Percentiles rank a stretch among this genome's conserved stretches.
Evolutionary conservation across 64 coral and sea anemone species (phyloP).

Genomic region (Cladopsammia gracilis): DNA sequence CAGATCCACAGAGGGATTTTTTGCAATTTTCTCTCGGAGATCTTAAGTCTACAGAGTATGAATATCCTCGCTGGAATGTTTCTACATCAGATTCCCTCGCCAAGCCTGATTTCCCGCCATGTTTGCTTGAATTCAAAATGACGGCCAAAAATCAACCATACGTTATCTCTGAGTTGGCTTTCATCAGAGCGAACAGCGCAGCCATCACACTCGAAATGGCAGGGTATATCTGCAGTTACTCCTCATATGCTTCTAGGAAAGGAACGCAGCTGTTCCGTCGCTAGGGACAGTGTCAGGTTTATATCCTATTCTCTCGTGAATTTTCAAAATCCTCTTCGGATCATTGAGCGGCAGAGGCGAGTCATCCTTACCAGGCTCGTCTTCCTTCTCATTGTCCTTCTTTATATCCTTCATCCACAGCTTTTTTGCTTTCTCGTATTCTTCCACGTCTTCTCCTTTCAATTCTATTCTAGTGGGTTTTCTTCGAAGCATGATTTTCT

Average conservation of each 20-base stretch:
- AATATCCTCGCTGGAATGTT: no score
- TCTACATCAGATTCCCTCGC: no score
- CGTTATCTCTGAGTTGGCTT: no score
- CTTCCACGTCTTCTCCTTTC: conserved; percentile 89
- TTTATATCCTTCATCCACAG: conserved; percentile 70
- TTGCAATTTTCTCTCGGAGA: no score
- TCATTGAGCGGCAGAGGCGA: conserved; percentile 54
- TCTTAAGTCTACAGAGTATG: no score
- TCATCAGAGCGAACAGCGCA: no score
- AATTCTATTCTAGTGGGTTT: conserved; percentile 92
- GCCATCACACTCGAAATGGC: not conserved
- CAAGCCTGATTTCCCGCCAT: not conserved
- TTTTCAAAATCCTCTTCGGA: conserved; percentile 70
- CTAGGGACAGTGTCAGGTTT: conserved; percentile 91
- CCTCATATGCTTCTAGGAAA: conserved; percentile 6
- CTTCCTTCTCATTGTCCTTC: conserved; percentile 30
- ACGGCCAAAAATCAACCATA: not conserved
- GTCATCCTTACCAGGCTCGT: conserved; percentile 1
- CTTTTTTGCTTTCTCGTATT: conserved; percentile 93
- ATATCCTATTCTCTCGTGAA: conserved; percentile 89
- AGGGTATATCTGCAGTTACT: no score
- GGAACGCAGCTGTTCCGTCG: conserved; percentile 81
- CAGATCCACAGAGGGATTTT: no score
- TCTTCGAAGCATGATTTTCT: conserved; percentile 77
- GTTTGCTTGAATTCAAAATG: not conserved